phyloP scores from a whole-genome alignment of 2,888 invertebrate genomes.

The Eueremaeus valkanovi region DNA sequence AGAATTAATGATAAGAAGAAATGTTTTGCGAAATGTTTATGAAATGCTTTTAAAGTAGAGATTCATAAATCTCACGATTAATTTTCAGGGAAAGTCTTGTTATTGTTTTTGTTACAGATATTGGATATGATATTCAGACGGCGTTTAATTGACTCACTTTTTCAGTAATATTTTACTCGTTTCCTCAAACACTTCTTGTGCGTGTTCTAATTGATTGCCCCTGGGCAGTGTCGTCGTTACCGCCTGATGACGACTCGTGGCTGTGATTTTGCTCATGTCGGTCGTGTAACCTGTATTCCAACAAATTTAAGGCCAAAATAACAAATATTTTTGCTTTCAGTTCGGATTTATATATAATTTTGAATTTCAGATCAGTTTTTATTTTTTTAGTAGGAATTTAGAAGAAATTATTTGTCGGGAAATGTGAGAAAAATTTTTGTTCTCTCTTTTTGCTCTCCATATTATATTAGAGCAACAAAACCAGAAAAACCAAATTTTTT shows the following conservation, averaged over 20 bases:
- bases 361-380: too few relatives aligned
- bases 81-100: too few relatives aligned
- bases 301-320: neutral
- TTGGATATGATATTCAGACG: neutral
- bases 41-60: too few relatives aligned
- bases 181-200: conserved; percentile 45
- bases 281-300: conserved; percentile 38
- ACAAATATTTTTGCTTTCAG: neutral
- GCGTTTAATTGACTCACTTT: conserved; percentile 42
- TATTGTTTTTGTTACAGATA: too few relatives aligned
- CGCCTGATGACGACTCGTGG: conserved; percentile 43
- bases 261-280: conserved; percentile 44
- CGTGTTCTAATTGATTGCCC: conserved; percentile 43
- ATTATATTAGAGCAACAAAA: neutral
- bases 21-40: too few relatives aligned
- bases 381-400: too few relatives aligned
- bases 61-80: too few relatives aligned
- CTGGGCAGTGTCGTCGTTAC: conserved; percentile 43
- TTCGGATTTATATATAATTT: too few relatives aligned
- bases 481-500: neutral
- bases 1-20: too few relatives aligned
- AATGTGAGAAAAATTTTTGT: too few relatives aligned
- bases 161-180: conserved; percentile 44
- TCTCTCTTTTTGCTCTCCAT: too few relatives aligned
- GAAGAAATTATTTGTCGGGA: too few relatives aligned